These are phyloP conservation scores for Drosophila cracens DNA, from an alignment of 2,888 invertebrate genomes.

Conservation along the genomic window DNA sequence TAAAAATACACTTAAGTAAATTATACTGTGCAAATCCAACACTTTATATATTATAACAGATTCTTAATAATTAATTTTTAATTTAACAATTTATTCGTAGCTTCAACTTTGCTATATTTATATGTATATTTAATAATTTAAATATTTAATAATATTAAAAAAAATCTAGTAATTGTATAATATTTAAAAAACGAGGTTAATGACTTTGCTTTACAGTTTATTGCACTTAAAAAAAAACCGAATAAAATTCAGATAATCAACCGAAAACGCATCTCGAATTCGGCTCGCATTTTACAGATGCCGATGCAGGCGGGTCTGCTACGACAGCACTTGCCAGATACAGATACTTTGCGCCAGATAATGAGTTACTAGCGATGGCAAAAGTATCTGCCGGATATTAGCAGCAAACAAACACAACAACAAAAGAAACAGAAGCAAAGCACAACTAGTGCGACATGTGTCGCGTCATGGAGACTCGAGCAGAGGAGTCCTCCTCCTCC, in stretches of 20 bases:
- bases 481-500: conserved; percentile 28
- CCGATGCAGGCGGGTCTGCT: conserved; percentile 14
- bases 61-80: background rate
- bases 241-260: conserved; percentile 36
- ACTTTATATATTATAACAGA: background rate
- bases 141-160: background rate
- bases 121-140: background rate
- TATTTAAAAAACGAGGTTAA: conserved; percentile 51
- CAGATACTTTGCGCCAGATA: conserved; percentile 57
- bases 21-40: background rate
- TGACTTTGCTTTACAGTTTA: conserved; percentile 67
- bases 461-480: conserved; percentile 52
- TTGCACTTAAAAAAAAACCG: conserved; percentile 60
- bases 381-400: conserved; percentile 75
- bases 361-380: conserved; percentile 66
- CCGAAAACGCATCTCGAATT: conserved; percentile 6
- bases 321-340: conserved; percentile 48
- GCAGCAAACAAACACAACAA: conserved; percentile 32
- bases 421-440: background rate
- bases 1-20: too few relatives aligned
- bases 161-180: background rate
- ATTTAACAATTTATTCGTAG: background rate
- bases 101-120: background rate
- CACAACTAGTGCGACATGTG: conserved; percentile 63
- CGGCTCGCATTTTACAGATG: conserved; percentile 13